Percentiles rank a stretch among this genome's conserved stretches.
Conservation (phyloP, 2,888 invertebrate genomes). For the Plagodis dolabraria region DNA sequence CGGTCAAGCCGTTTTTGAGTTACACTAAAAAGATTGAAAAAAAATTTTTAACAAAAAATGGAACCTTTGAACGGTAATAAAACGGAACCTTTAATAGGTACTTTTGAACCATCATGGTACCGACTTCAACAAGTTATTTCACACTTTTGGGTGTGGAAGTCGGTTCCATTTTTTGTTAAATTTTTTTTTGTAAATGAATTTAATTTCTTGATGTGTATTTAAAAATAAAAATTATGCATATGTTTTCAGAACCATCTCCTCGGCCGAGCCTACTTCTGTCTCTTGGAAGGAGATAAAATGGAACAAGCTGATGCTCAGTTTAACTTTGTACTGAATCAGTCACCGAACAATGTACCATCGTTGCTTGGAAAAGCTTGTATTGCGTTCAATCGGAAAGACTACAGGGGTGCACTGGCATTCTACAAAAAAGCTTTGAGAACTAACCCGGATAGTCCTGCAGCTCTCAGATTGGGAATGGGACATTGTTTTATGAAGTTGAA, state of each 20-base stretch:
- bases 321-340: slow-evolving; percentile 98
- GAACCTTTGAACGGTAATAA: too few relatives aligned
- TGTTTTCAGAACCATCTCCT: slow-evolving; percentile 94
- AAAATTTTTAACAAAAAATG: too few relatives aligned
- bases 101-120: too few relatives aligned
- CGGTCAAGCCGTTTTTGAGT: too few relatives aligned
- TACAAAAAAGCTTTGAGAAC: slow-evolving; percentile 98
- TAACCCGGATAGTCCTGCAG: slow-evolving; percentile 98
- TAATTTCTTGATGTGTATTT: too few relatives aligned
- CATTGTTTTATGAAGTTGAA: slow-evolving; percentile 99
- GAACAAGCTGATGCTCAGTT: slow-evolving; percentile 99
- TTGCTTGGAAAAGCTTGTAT: slow-evolving; percentile 99
- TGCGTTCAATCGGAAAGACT: slow-evolving; percentile 98
- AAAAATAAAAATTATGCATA: too few relatives aligned
- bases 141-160: too few relatives aligned
- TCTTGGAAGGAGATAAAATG: slow-evolving; percentile 99
- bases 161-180: too few relatives aligned
- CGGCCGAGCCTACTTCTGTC: slow-evolving; percentile 98
- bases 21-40: too few relatives aligned
- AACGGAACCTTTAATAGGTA: too few relatives aligned
- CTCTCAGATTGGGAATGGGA: slow-evolving; percentile 98
- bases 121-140: too few relatives aligned
- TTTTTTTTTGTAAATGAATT: too few relatives aligned
- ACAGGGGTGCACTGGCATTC: slow-evolving; percentile 96
- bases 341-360: slow-evolving; percentile 98